Evolutionary conservation across 2,113 vertebrate genomes (phyloP).

Genomic region (Lasiurus borealis): DNA sequence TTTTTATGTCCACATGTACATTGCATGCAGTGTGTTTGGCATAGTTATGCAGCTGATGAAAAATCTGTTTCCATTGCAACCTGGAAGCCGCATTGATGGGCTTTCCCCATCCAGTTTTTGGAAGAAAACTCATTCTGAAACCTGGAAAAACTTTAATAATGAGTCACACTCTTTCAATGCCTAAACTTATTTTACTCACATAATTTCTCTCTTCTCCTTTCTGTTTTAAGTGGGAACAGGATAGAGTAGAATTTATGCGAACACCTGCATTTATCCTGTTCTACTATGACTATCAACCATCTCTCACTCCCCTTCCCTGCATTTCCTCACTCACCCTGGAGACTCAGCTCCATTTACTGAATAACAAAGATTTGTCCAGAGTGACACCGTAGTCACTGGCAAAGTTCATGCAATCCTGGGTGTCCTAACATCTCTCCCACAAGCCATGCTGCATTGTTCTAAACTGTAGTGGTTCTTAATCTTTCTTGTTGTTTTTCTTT

Average conservation of each 20-base stretch:
- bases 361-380: not conserved
- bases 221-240: not conserved
- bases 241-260: not conserved
- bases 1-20: slow-evolving; percentile 86
- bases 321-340: not conserved
- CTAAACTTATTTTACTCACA: not conserved
- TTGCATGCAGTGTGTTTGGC: slow-evolving; percentile 98
- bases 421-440: not conserved
- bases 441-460: not conserved
- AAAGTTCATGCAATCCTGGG: not conserved
- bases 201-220: slow-evolving; percentile 7
- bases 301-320: not conserved
- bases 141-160: slow-evolving; percentile 43
- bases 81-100: slow-evolving; percentile 94
- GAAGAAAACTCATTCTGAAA: slow-evolving; percentile 55
- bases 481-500: not conserved
- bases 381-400: not conserved
- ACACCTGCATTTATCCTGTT: not conserved
- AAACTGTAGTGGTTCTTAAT: not conserved
- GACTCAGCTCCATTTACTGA: not conserved
- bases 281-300: not conserved
- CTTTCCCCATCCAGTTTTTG: slow-evolving; percentile 47
- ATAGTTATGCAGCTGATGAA: slow-evolving; percentile 99
- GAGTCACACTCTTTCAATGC: slow-evolving; percentile 2
- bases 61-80: slow-evolving; percentile 99